These are phyloP conservation scores for Leptinotarsa tumamoca DNA, from an alignment of 2,888 invertebrate species.

Conservation along the genomic window DNA sequence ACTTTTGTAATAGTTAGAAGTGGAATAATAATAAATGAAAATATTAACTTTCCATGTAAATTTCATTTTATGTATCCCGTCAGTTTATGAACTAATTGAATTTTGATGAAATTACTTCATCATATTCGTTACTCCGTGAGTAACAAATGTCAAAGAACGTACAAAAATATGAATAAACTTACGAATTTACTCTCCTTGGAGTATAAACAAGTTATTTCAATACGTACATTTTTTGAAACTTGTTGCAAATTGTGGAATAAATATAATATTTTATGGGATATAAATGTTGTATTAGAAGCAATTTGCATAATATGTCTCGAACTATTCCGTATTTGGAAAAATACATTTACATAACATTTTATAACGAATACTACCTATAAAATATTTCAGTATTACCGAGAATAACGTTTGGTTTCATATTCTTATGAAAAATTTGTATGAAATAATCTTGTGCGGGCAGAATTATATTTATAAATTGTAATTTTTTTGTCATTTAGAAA, in stretches of 20 bases:
- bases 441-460: not conserved
- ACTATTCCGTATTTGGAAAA: constrained; percentile 28
- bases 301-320: constrained; percentile 43
- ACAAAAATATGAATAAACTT: not conserved
- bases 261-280: constrained; percentile 41
- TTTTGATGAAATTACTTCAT: not conserved
- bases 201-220: constrained; percentile 41
- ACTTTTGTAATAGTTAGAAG: no score
- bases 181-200: not conserved
- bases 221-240: constrained; percentile 29
- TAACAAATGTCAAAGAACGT: not conserved
- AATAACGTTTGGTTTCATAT: not conserved
- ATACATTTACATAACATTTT: constrained; percentile 17
- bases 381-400: not conserved
- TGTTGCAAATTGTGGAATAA: constrained; percentile 38
- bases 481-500: no score
- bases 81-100: not conserved
- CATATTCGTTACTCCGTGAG: not conserved
- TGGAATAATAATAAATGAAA: no score
- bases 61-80: not conserved
- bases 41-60: no score
- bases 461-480: no score
- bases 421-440: not conserved
- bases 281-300: constrained; percentile 41
- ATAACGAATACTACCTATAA: constrained; percentile 1